These are phyloP conservation scores for Entomobrya multifasciata DNA, from an alignment of 2,888 invertebrate genomes.

Conservation along the genomic window DNA sequence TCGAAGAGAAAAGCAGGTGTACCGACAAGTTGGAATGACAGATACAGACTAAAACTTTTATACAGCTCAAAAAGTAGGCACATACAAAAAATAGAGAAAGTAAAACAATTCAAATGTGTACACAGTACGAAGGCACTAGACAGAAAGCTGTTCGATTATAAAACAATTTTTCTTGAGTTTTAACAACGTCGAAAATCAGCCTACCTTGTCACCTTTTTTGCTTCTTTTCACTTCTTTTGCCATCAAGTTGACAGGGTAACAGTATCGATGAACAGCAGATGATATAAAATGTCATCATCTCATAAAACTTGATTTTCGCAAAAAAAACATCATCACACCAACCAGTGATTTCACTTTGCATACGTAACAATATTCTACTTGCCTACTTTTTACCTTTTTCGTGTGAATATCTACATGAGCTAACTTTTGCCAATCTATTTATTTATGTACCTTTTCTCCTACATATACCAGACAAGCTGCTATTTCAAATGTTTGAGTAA, in stretches of 20 bases:
- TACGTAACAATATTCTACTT: too few species aligned
- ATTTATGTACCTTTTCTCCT: too few species aligned
- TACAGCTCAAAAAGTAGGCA: too few species aligned
- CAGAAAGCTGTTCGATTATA: not conserved
- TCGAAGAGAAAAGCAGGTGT: too few species aligned
- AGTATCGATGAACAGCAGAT: not conserved
- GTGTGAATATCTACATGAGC: not conserved
- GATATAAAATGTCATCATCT: slow-evolving; percentile 25
- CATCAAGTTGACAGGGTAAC: not conserved
- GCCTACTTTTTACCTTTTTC: too few species aligned
- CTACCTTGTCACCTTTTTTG: not conserved
- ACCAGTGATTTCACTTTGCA: slow-evolving; percentile 17
- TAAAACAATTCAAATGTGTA: too few species aligned
- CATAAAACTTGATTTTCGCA: slow-evolving; percentile 43
- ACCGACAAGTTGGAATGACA: too few species aligned
- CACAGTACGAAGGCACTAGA: too few species aligned
- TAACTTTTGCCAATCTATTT: not conserved
- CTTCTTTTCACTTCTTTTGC: not conserved
- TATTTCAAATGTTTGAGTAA: not conserved
- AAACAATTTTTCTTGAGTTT: not conserved
- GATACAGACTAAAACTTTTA: too few species aligned
- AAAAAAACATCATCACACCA: not conserved
- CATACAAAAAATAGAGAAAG: too few species aligned
- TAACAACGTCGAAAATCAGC: not conserved
- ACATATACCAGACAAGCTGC: not conserved